These are phyloP conservation scores for Panagrolaimus sp. DNA, from an alignment of 1,140 invertebrate species.

Conservation along the genomic window DNA sequence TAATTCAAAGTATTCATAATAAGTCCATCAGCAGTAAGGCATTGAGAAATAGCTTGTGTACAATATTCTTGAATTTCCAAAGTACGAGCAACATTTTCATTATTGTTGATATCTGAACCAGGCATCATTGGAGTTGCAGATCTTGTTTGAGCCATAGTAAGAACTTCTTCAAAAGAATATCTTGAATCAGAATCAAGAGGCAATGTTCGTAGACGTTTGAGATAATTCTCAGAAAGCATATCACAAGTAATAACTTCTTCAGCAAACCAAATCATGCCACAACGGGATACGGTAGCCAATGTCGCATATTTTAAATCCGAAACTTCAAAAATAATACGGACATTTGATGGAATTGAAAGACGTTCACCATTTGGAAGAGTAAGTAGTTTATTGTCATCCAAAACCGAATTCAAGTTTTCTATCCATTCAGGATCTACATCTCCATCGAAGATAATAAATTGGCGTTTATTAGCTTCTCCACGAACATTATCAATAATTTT, in stretches of 20 bases:
- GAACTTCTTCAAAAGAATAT: constrained; percentile 15
- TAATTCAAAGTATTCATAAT: constrained; percentile 85
- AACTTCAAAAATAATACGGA: constrained; percentile 95
- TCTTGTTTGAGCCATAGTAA: constrained; percentile 58
- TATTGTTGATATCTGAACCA: constrained; percentile 20
- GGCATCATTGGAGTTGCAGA: constrained; percentile 24
- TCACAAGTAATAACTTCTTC: constrained; percentile 94
- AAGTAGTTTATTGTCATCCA: constrained; percentile 95
- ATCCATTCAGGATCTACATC: constrained; percentile 94
- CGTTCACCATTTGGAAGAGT: constrained; percentile 97
- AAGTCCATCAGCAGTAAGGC: constrained; percentile 82
- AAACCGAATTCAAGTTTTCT: constrained; percentile 88
- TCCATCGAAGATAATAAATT: constrained; percentile 95
- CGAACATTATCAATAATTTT: constrained; percentile 98
- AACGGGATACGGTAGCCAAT: constrained; percentile 94
- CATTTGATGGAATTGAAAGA: constrained; percentile 93
- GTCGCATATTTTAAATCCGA: constrained; percentile 98
- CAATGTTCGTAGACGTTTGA: constrained; percentile 76
- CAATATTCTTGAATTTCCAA: constrained; percentile 77
- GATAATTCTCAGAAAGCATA: constrained; percentile 97
- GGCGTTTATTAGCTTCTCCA: constrained; percentile 94
- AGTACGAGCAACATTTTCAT: constrained; percentile 48
- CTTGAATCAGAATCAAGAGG: constrained; percentile 68
- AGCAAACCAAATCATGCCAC: constrained; percentile 98
- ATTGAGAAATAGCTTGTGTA: constrained; percentile 73